A percentile compares a stretch with the other conserved stretches of the same genome.
Conservation (phyloP, 2,797 vertebrate species). For the Parotocinclus haroldoi region DNA sequence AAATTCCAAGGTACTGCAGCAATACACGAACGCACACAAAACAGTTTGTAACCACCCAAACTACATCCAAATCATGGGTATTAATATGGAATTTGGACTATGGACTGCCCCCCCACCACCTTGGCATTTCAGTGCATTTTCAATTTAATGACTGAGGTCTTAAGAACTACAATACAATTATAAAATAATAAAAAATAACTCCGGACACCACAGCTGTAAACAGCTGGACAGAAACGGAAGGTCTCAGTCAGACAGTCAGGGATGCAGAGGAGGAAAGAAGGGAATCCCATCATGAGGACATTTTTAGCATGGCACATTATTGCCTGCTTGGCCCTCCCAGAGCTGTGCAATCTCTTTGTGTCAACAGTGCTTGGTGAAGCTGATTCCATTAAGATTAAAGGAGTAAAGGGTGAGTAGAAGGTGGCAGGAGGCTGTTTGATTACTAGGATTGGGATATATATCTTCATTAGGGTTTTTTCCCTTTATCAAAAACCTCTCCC, state of each 20-base stretch:
- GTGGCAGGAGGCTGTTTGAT: conserved; percentile 86
- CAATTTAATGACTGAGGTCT: too few relatives aligned
- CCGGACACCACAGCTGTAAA: too few relatives aligned
- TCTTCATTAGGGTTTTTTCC: conserved; percentile 65
- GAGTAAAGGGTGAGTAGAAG: conserved; percentile 73
- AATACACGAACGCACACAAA: too few relatives aligned
- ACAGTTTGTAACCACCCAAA: too few relatives aligned
- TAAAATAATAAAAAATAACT: too few relatives aligned
- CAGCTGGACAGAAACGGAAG: conserved; percentile 47
- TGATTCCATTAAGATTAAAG: conserved; percentile 99
- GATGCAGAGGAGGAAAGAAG: conserved; percentile 82
- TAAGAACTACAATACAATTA: too few relatives aligned
- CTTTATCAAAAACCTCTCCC: conserved; percentile 34
- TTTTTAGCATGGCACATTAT: conserved; percentile 68
- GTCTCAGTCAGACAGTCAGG: conserved; percentile 84
- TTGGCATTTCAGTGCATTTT: too few relatives aligned
- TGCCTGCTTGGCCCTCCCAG: conserved; percentile 88
- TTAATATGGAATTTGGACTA: too few relatives aligned
- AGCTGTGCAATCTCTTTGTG: conserved; percentile 96
- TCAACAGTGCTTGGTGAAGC: conserved; percentile 89
- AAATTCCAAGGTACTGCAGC: too few relatives aligned
- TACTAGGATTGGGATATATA: conserved; percentile 70
- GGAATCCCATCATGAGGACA: conserved; percentile 86
- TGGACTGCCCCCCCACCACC: too few relatives aligned
- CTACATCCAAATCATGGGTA: too few relatives aligned